phyloP scores from a whole-genome alignment of 1,140 invertebrate genomes.

The Lethrus apterus region DNA sequence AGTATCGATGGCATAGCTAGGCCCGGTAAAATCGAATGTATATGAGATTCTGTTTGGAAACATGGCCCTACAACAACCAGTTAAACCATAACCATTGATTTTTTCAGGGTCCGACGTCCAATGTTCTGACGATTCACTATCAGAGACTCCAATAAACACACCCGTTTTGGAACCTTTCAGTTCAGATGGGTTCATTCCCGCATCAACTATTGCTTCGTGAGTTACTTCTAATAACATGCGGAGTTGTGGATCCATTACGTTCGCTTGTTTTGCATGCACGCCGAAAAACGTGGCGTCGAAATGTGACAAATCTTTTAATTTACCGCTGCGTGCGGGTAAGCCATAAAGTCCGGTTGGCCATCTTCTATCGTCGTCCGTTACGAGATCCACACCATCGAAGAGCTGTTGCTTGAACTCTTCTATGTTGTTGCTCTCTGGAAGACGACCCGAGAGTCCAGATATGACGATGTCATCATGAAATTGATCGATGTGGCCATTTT shows the following conservation, averaged over 20 bases:
- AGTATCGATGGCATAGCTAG: constrained; percentile 89
- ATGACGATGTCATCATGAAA: constrained; percentile 73
- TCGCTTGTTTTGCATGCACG: constrained; percentile 51
- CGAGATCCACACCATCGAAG: constrained; percentile 77
- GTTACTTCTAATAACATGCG: constrained; percentile 87
- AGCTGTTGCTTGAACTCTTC: constrained; percentile 79
- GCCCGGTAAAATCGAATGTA: constrained; percentile 87
- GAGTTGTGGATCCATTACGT: constrained; percentile 46
- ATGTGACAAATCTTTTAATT: background rate
- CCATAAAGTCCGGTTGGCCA: constrained; percentile 74
- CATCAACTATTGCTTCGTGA: constrained; percentile 91
- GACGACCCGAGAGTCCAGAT: constrained; percentile 79
- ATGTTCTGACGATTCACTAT: constrained; percentile 77
- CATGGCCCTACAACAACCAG: constrained; percentile 89
- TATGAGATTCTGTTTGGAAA: constrained; percentile 94
- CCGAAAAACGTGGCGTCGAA: constrained; percentile 70
- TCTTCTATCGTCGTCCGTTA: constrained; percentile 77
- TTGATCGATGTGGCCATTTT: constrained; percentile 35
- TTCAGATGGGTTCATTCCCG: constrained; percentile 75
- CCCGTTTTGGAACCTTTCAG: constrained; percentile 80
- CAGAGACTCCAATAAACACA: constrained; percentile 84
- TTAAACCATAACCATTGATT: constrained; percentile 87
- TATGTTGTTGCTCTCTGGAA: constrained; percentile 81
- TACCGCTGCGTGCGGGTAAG: constrained; percentile 60
- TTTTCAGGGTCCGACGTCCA: constrained; percentile 67